Evolutionary conservation across 2,888 invertebrate genomes (phyloP).

Genomic region (Melanostoma scalare): DNA sequence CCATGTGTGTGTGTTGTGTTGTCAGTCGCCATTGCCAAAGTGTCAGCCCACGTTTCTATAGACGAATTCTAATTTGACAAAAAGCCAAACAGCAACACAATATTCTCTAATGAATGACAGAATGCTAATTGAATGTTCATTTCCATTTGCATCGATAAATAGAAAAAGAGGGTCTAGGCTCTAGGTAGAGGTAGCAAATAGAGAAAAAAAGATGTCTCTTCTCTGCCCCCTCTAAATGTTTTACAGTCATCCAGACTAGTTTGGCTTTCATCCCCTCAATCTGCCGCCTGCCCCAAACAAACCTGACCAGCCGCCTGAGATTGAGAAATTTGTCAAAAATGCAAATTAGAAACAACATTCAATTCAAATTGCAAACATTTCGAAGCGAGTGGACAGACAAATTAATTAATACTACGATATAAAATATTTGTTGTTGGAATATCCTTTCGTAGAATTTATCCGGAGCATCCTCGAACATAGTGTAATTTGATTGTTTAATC

Average conservation of each 20-base stretch:
- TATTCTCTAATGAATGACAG: conserved; percentile 35
- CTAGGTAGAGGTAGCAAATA: not conserved
- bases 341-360: conserved; percentile 43
- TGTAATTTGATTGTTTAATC: conserved; percentile 29
- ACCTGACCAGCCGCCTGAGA: conserved; percentile 13
- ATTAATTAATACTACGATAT: conserved; percentile 17
- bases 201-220: conserved; percentile 19
- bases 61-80: conserved; percentile 26
- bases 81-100: conserved; percentile 11
- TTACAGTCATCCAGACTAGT: not conserved
- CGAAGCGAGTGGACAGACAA: conserved; percentile 4
- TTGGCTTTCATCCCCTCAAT: not conserved
- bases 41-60: conserved; percentile 1
- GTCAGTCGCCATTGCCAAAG: not conserved
- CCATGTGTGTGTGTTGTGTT: not conserved
- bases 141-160: conserved; percentile 36
- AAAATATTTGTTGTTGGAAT: conserved; percentile 19
- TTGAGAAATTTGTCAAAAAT: conserved; percentile 36
- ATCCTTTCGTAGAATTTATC: not conserved
- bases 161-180: not conserved
- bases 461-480: conserved; percentile 7
- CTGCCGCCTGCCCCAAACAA: not conserved
- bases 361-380: conserved; percentile 26
- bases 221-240: conserved; percentile 24
- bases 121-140: conserved; percentile 49